Base-by-base conservation (phyloP, 30 jellyfish, hydroid and myxozoan species). In the Catostylus mosaicus region DNA sequence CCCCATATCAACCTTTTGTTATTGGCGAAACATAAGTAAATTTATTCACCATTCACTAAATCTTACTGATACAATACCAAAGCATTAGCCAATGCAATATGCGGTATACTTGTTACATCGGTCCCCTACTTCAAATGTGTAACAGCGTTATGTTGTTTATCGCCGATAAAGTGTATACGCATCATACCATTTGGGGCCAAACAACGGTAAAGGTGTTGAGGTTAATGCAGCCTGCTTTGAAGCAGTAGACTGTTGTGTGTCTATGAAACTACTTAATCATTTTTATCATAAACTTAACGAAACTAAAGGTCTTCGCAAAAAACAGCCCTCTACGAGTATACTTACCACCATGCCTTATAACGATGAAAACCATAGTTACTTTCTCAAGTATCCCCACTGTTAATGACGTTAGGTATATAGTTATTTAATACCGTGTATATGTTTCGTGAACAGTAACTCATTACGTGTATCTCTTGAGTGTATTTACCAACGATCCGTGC, bases 341-440 rank as follows among this genome's bases (percentile, higher is more conserved):
- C 83, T 37, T 71, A 71, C 83, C 83, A 40, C 83, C 83, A 45
- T 71, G 83, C 12, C 68, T 10, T 24, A 71, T 40, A 37, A 71
- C 45, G n/a, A 71, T 71, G 68, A 71, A 71, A 6, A 71, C 83
- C 83, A 71, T 71, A 18, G 10, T 35, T 24, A 27, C 61, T 10
- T 20, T 29, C 24, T 18, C 33, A 67, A 33, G 1, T 14, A 2
- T 67, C 14, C 27, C n/a, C 11, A 19, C 1, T 34, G 61, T 33
- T 33, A 3, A 5, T 22, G 2, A 23, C 4, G 69, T 4, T 6
- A 56, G 30, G 9, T 6, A 18, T 4, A 4, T 26, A 4, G 9
- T 4, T 6, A 56, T 4, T 10, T n/a, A 26, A n/a, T 4, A 56
- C 19, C 10, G 26, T 10, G 12, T 40, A 40, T 5, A 40, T 14